Percentiles rank a stretch among this genome's conserved stretches.
Conservation (phyloP, 2,113 vertebrate species). For the Irena cyanogastra region DNA sequence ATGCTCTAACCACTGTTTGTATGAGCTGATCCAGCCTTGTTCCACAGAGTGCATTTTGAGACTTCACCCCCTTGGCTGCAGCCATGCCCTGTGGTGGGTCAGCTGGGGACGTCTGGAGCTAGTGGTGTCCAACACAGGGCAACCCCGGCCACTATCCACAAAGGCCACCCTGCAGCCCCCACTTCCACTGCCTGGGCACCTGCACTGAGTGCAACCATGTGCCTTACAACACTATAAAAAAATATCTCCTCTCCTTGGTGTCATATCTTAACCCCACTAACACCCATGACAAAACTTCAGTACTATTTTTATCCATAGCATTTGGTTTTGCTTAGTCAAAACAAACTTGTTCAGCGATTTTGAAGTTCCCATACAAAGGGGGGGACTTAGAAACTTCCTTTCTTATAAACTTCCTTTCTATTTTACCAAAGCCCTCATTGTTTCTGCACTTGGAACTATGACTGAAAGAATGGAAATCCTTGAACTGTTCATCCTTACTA, state of each 20-base stretch:
- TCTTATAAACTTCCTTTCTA: background rate
- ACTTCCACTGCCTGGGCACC: background rate
- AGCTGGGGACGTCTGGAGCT: rapidly evolving
- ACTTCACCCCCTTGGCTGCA: rapidly evolving
- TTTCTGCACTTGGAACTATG: background rate
- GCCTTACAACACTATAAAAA: background rate
- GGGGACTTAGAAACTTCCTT: background rate
- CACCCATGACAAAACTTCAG: background rate
- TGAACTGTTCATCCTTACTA: background rate
- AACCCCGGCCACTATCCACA: rapidly evolving
- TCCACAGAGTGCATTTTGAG: background rate
- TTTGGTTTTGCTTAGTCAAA: background rate
- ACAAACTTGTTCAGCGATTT: background rate
- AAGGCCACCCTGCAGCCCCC: background rate
- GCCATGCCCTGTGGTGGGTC: rapidly evolving
- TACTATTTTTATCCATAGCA: background rate
- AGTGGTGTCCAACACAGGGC: rapidly evolving
- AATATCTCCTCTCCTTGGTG: background rate
- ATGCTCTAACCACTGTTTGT: background rate
- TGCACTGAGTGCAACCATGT: background rate
- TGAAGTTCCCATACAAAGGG: background rate
- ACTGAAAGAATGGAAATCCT: background rate
- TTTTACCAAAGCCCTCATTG: background rate
- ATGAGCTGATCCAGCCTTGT: background rate
- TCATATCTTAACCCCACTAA: background rate